Evolutionary conservation across 2,888 invertebrate genomes (phyloP).

Genomic region (Hirtodrosophila duncani): DNA sequence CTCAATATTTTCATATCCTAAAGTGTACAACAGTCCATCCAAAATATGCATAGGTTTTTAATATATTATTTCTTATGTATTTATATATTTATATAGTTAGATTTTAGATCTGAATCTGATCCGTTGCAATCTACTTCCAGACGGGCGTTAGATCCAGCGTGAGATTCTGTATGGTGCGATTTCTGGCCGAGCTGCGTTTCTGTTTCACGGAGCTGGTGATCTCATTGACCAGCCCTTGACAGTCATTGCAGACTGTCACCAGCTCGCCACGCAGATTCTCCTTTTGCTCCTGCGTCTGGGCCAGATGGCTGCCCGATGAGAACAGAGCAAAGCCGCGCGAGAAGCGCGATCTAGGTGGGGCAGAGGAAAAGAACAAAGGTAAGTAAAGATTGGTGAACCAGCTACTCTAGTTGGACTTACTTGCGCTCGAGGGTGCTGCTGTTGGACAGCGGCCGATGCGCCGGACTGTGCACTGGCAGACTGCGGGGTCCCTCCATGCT

Average conservation of each 20-base stretch:
- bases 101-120: constrained; percentile 11
- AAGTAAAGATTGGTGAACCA: background rate
- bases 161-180: constrained; percentile 88
- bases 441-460: constrained; percentile 76
- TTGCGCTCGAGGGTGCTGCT: constrained; percentile 80
- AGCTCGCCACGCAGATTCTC: constrained; percentile 86
- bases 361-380: background rate
- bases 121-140: constrained; percentile 79
- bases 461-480: constrained; percentile 79
- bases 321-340: constrained; percentile 82
- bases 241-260: constrained; percentile 96
- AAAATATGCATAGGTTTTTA: constrained; percentile 40
- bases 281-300: constrained; percentile 78
- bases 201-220: constrained; percentile 91
- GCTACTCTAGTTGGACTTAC: constrained; percentile 74
- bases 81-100: constrained; percentile 9
- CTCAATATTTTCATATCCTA: constrained; percentile 23
- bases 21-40: constrained; percentile 61
- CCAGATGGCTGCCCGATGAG: constrained; percentile 78
- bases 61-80: background rate
- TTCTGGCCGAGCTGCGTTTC: constrained; percentile 88
- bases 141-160: constrained; percentile 91
- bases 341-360: constrained; percentile 81
- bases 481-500: constrained; percentile 82
- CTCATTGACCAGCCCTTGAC: constrained; percentile 95